Evolutionary conservation across 37 sponge, comb jelly and placozoan species (phyloP).

Genomic region (Spongilla lacustris): DNA sequence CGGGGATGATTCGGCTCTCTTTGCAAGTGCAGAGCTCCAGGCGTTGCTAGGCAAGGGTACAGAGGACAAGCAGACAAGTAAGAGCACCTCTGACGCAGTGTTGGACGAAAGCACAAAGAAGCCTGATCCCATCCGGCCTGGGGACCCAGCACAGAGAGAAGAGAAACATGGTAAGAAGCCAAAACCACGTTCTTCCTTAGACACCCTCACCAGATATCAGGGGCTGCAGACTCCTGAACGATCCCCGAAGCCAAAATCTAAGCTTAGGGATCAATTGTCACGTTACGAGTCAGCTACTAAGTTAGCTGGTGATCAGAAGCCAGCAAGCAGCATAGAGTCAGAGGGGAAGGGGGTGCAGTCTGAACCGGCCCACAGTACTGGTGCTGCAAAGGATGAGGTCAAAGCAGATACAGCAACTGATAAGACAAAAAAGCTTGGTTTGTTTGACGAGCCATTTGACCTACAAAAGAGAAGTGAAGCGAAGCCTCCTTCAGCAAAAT

Average conservation of each 20-base stretch:
- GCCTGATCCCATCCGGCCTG: not conserved
- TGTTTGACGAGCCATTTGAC: too few species aligned
- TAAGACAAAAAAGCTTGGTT: too few species aligned
- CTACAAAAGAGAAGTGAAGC: too few species aligned
- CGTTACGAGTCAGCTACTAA: not conserved
- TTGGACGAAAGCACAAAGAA: not conserved
- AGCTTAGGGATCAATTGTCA: not conserved
- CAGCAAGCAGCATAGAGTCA: too few species aligned
- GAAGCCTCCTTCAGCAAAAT: too few species aligned
- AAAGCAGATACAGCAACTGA: too few species aligned
- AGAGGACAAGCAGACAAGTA: not conserved
- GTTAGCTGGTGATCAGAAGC: too few species aligned
- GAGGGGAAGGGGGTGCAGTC: too few species aligned
- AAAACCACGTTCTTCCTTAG: not conserved
- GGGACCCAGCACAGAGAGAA: not conserved
- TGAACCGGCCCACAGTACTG: too few species aligned
- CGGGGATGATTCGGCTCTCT: slow-evolving; percentile 28
- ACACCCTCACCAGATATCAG: not conserved
- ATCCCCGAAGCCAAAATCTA: not conserved
- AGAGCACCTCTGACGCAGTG: not conserved
- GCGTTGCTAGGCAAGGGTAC: slow-evolving; percentile 18
- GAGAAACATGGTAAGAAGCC: not conserved
- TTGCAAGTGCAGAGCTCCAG: slow-evolving; percentile 42
- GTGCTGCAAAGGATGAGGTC: too few species aligned
- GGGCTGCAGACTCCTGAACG: not conserved